Base-by-base conservation (phyloP, 1,140 invertebrate species). In the Drosophila pandora region DNA sequence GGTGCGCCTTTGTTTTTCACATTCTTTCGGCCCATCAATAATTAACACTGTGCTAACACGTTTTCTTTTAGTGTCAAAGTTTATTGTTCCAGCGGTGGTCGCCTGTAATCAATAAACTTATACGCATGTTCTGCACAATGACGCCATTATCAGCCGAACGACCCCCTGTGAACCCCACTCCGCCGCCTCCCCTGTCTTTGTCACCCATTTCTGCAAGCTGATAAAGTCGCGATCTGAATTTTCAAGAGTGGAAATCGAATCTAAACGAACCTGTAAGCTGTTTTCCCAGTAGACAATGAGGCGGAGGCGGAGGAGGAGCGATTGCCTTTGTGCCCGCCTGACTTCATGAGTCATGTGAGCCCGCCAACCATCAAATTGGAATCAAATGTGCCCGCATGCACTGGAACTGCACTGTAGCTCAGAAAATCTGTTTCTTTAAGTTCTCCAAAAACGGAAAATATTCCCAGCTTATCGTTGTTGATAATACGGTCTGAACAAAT, bases 31-130 rank as follows among this genome's bases (percentile, higher is more conserved):
- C 41, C 50, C 47, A 69, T 62, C 50, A 56, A 65, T 73, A 61
- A 76, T 76, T 76, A 58, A 59, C 47, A 49, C 32, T 59, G 12
- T 73, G 60, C 48, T 65, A 70, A 57, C 37, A 21, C 52, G 63
- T 49, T 69, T 71, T 43, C 13, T 61, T 68, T 81, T 81, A 67
- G 72, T 47, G 63, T 21, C 48, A 52, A 67, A 64, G 59, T 47
- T 56, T 34, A 45, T 58, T 58, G 61, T 56, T 58, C 39, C 28
- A 70, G 47, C 30, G 17, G 43, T 22, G 43, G 43, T 22, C 21
- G 21, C n/a, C n/a, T 34, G 45, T 75, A 78, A 80, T 83, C 76
- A 79, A 84, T 71, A 84, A 62, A 60, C 63, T 32, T 21, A n/a
- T 39, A 32, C 50, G 48, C 43, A 63, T 79, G 62, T 73, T 74